phyloP scores from a whole-genome alignment of 2,888 invertebrate species.

The Nomada fucata region DNA sequence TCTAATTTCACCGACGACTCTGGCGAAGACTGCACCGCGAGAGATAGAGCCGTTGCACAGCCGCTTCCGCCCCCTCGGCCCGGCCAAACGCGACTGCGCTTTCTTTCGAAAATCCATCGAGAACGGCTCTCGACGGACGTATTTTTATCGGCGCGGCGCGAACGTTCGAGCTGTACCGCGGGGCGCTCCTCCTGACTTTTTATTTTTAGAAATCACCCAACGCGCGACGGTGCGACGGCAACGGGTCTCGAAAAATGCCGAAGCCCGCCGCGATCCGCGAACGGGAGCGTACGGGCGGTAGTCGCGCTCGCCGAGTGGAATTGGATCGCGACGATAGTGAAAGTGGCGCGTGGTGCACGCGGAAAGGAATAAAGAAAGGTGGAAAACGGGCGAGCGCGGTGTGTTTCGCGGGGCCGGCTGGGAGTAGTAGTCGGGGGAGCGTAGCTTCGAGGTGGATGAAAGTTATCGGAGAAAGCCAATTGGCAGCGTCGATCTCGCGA shows the following conservation, averaged over 20 bases:
- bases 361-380: slow-evolving; percentile 81
- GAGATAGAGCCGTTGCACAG: background rate
- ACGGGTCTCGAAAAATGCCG: slow-evolving; percentile 35
- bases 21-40: background rate
- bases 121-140: slow-evolving; percentile 7
- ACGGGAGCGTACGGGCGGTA: slow-evolving; percentile 17
- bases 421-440: slow-evolving; percentile 13
- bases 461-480: slow-evolving; percentile 84
- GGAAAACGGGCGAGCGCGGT: slow-evolving; percentile 72
- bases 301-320: slow-evolving; percentile 60
- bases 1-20: slow-evolving; percentile 43
- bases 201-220: slow-evolving; percentile 59
- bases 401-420: background rate
- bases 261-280: background rate
- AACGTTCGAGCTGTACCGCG: background rate
- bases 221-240: slow-evolving; percentile 13
- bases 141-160: slow-evolving; percentile 34
- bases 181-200: slow-evolving; percentile 21
- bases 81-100: background rate
- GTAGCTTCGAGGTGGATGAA: slow-evolving; percentile 79
- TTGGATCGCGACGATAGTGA: slow-evolving; percentile 81
- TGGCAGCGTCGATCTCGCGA: slow-evolving; percentile 74
- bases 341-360: slow-evolving; percentile 74
- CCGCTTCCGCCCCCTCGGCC: background rate
- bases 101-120: slow-evolving; percentile 10